phyloP scores from a whole-genome alignment of 2,797 vertebrate genomes.

The Poliocrania exsul region DNA sequence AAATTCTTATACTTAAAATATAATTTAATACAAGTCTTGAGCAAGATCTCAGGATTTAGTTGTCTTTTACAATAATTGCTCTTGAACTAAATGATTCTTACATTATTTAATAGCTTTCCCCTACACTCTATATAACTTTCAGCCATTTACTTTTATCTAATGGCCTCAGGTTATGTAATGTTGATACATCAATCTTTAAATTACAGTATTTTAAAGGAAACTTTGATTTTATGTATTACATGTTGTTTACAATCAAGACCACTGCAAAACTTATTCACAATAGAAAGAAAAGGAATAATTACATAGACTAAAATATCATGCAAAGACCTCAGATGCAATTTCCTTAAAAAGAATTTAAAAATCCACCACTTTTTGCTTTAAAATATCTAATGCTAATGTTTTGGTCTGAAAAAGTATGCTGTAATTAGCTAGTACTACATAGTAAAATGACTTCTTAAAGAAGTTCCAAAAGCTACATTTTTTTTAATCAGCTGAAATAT shows the following conservation, averaged over 20 bases:
- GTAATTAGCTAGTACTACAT: constrained; percentile 34
- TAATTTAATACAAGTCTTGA: background rate
- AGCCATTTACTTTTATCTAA: background rate
- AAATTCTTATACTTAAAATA: background rate
- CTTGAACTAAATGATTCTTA: background rate
- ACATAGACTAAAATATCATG: background rate
- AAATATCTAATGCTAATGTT: constrained; percentile 24
- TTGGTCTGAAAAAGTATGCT: constrained; percentile 15
- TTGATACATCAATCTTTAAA: background rate
- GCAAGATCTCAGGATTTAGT: background rate
- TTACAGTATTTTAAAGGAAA: background rate
- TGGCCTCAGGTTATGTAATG: background rate
- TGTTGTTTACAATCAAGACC: background rate
- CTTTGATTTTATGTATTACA: background rate
- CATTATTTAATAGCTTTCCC: background rate
- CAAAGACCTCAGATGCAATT: background rate
- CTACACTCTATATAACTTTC: background rate
- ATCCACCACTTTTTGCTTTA: background rate
- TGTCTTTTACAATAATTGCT: background rate
- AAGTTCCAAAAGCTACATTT: constrained; percentile 53
- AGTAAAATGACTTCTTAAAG: constrained; percentile 31
- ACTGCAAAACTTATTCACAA: background rate
- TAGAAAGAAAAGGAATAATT: background rate
- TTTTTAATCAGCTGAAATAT: constrained; percentile 76
- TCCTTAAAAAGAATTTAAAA: background rate